A percentile compares a stretch with the other conserved stretches of the same genome.
phyloP scores from a whole-genome alignment of 2,797 vertebrate species.

The Acestrorhynchus altus region DNA sequence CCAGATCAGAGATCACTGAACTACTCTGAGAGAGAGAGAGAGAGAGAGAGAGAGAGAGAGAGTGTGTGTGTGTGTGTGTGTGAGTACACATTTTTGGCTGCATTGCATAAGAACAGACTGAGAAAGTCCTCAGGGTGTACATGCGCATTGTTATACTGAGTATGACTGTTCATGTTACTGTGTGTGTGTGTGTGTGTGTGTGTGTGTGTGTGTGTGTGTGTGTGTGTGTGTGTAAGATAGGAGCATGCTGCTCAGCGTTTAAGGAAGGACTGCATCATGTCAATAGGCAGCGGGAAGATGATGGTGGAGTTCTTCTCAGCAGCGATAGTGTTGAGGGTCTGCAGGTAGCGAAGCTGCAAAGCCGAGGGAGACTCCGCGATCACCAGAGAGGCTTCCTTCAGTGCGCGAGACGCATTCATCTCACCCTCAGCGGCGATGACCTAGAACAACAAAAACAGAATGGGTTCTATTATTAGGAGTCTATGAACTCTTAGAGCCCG shows the following conservation, averaged over 20 bases:
- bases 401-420: constrained; percentile 93
- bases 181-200: neutral
- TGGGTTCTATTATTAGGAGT: too few species aligned
- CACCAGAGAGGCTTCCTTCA: constrained; percentile 94
- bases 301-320: constrained; percentile 98
- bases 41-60: neutral
- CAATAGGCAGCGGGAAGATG: constrained; percentile 92
- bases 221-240: neutral
- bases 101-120: neutral
- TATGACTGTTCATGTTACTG: neutral
- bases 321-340: constrained; percentile 94
- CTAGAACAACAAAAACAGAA: constrained; percentile 68
- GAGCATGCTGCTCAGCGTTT: constrained; percentile 56
- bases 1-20: neutral
- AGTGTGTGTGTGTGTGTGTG: neutral
- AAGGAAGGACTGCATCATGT: constrained; percentile 85
- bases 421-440: constrained; percentile 96
- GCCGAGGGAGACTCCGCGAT: constrained; percentile 91
- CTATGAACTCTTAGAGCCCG: too few species aligned
- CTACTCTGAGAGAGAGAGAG: neutral
- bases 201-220: constrained; percentile 10
- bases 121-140: neutral
- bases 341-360: constrained; percentile 94
- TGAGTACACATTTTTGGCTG: neutral
- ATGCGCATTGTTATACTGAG: constrained; percentile 6